Conservation (phyloP, 2,113 vertebrate genomes). For the Camelus dromedarius region DNA sequence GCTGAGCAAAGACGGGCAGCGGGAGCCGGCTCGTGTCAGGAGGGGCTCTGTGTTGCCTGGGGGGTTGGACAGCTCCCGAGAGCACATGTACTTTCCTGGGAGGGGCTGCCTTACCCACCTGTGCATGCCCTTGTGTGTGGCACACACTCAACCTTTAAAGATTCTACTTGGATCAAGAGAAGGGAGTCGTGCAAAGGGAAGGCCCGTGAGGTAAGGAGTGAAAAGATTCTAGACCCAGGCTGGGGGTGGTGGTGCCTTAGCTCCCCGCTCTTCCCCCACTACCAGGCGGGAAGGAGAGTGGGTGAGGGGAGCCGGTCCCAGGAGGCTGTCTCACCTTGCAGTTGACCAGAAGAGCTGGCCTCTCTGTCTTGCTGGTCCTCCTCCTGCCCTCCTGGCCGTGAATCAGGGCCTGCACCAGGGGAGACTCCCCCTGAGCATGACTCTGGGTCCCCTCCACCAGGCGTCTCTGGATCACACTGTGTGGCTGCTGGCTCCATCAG, state of each 20-base stretch:
- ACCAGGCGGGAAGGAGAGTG: neutral
- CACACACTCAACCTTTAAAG: neutral
- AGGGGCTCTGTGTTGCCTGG: neutral
- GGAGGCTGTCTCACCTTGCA: constrained; percentile 91
- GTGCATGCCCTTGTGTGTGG: rapidly evolving
- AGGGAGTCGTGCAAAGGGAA: neutral
- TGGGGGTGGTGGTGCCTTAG: neutral
- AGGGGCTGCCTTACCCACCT: neutral
- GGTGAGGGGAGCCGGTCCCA: neutral
- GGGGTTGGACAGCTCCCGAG: neutral
- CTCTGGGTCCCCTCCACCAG: constrained; percentile 93
- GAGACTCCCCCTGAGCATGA: constrained; percentile 88
- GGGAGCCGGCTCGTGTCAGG: neutral
- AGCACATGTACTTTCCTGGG: neutral
- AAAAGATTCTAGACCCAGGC: neutral
- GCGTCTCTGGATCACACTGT: constrained; percentile 94
- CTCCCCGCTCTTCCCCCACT: neutral
- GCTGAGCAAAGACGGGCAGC: neutral
- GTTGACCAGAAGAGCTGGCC: constrained; percentile 88
- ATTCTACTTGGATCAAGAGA: neutral
- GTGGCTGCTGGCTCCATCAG: constrained; percentile 91
- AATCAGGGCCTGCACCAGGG: constrained; percentile 87
- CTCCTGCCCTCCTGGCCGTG: constrained; percentile 84
- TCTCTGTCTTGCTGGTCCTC: constrained; percentile 87
- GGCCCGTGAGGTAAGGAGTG: neutral